Conservation (phyloP, 2,888 invertebrate genomes). For the Copidosoma aretas region DNA sequence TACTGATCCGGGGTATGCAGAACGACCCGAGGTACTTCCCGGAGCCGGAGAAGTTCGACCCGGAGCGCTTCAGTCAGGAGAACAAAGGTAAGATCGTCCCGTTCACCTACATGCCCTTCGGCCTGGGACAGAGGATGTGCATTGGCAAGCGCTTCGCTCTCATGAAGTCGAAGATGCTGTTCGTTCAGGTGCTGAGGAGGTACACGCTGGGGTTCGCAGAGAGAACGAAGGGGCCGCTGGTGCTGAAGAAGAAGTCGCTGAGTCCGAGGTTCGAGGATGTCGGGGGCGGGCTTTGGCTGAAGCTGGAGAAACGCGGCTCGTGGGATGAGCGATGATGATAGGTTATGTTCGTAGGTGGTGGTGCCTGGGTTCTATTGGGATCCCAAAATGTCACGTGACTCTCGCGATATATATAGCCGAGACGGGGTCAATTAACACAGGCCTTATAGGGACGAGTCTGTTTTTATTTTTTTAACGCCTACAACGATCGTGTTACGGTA, state of each 20-base stretch:
- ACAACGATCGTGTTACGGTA: too few relatives aligned
- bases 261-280: constrained; percentile 23
- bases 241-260: constrained; percentile 30
- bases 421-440: too few relatives aligned
- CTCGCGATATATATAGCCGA: too few relatives aligned
- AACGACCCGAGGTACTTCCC: constrained; percentile 57
- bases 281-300: constrained; percentile 44
- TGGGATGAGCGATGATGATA: too few relatives aligned
- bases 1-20: constrained; percentile 56
- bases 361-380: too few relatives aligned
- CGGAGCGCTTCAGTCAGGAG: constrained; percentile 58
- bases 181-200: constrained; percentile 44
- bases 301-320: constrained; percentile 28
- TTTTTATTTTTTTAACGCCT: too few relatives aligned
- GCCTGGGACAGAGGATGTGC: constrained; percentile 58
- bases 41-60: constrained; percentile 59
- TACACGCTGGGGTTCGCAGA: constrained; percentile 50
- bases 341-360: too few relatives aligned
- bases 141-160: constrained; percentile 53
- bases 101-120: constrained; percentile 58
- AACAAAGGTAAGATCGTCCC: constrained; percentile 53
- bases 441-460: too few relatives aligned
- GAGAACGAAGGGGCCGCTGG: constrained; percentile 60
- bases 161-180: constrained; percentile 45
- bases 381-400: too few relatives aligned